Conservation (phyloP, 2,797 vertebrate species). For the Neoniphon sammara region DNA sequence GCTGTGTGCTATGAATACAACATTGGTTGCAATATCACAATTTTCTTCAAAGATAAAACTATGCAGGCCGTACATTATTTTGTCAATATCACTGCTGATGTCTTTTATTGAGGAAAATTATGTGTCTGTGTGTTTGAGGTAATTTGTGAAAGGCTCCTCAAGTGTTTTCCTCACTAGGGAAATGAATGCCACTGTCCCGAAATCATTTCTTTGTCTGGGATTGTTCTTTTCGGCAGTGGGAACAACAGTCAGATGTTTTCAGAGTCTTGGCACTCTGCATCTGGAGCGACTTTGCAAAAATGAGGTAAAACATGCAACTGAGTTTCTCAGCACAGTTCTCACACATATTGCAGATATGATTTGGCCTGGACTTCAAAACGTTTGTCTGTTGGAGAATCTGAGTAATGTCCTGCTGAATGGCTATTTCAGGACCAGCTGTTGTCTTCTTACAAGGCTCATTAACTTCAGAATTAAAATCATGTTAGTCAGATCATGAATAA, state of each 20-base stretch:
- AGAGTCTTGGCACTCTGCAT: neutral
- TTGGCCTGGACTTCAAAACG: neutral
- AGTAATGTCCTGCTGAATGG: neutral
- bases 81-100: constrained; percentile 46
- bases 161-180: constrained; percentile 41
- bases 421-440: neutral
- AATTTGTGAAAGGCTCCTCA: constrained; percentile 38
- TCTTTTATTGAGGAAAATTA: constrained; percentile 35
- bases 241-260: constrained; percentile 8
- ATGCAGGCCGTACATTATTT: constrained; percentile 40
- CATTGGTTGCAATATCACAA: constrained; percentile 6
- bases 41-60: constrained; percentile 34
- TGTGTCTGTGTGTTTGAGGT: constrained; percentile 34
- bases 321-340: neutral
- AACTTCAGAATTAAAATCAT: neutral
- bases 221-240: constrained; percentile 9
- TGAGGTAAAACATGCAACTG: too few relatives aligned
- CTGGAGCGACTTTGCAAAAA: too few relatives aligned
- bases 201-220: constrained; percentile 5
- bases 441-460: neutral
- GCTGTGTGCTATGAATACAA: constrained; percentile 4
- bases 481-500: neutral
- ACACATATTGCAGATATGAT: neutral
- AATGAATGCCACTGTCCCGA: constrained; percentile 24
- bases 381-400: neutral